Percentiles rank a stretch among this genome's conserved stretches.
Evolutionary conservation across 2,797 vertebrate genomes (phyloP).

Genomic region (Siniperca undulata): DNA sequence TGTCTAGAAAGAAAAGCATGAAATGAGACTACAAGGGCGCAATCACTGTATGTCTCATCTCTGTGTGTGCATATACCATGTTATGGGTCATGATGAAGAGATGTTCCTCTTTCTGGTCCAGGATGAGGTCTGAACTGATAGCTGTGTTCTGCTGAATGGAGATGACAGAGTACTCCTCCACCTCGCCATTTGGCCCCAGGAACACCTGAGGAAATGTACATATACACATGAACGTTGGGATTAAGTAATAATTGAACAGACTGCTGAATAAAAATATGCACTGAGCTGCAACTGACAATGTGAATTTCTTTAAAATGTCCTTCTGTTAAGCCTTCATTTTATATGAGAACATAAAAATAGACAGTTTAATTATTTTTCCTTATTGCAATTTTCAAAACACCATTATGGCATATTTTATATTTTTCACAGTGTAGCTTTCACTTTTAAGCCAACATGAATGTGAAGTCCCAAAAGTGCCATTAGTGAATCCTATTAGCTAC

Average conservation of each 20-base stretch:
- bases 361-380: not conserved
- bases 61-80: conserved; percentile 81
- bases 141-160: conserved; percentile 87
- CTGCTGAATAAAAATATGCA: not conserved
- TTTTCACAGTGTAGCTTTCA: not conserved
- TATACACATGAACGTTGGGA: not conserved
- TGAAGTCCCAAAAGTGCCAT: too few species aligned
- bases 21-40: not conserved
- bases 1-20: not conserved
- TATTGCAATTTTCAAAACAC: not conserved
- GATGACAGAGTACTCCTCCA: conserved; percentile 87
- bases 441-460: too few species aligned
- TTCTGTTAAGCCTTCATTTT: not conserved
- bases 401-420: not conserved
- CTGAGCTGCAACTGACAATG: not conserved
- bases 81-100: conserved; percentile 94
- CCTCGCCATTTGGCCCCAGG: conserved; percentile 88
- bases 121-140: conserved; percentile 92
- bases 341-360: not conserved
- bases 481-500: too few species aligned
- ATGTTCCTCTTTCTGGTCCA: conserved; percentile 91
- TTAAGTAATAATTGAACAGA: not conserved
- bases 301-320: not conserved
- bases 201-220: conserved; percentile 87
- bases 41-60: not conserved